phyloP scores from a whole-genome alignment of 2,888 invertebrate species.

The Homarus gammarus region DNA sequence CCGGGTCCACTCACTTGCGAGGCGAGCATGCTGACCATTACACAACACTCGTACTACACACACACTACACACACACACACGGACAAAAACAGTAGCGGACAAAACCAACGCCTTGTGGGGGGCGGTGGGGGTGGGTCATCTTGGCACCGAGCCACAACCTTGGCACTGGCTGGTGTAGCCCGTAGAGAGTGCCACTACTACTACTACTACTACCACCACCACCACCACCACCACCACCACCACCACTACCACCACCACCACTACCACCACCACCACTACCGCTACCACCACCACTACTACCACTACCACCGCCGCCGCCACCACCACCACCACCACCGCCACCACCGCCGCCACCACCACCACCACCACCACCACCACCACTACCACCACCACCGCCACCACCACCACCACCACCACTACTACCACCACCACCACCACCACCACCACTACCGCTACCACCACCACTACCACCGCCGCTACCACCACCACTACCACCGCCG shows the following conservation, averaged over 20 bases:
- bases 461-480: no score
- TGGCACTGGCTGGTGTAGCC: no score
- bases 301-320: neutral
- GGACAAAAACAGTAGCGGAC: neutral
- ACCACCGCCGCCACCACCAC: no score
- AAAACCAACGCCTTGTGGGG: conserved; percentile 5
- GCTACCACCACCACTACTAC: neutral
- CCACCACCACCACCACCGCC: neutral
- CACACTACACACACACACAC: neutral
- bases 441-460: no score
- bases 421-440: no score
- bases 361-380: no score
- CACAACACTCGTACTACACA: neutral
- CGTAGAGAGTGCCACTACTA: no score
- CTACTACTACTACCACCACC: neutral
- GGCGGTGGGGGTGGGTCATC: neutral
- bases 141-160: neutral
- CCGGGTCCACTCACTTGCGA: no score
- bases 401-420: no score
- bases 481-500: no score
- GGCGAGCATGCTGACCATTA: no score
- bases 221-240: neutral
- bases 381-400: no score
- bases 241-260: neutral
- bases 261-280: neutral